These are phyloP conservation scores for Ditylenchus weischeri DNA, from an alignment of 2,888 invertebrate genomes.

Conservation along the genomic window DNA sequence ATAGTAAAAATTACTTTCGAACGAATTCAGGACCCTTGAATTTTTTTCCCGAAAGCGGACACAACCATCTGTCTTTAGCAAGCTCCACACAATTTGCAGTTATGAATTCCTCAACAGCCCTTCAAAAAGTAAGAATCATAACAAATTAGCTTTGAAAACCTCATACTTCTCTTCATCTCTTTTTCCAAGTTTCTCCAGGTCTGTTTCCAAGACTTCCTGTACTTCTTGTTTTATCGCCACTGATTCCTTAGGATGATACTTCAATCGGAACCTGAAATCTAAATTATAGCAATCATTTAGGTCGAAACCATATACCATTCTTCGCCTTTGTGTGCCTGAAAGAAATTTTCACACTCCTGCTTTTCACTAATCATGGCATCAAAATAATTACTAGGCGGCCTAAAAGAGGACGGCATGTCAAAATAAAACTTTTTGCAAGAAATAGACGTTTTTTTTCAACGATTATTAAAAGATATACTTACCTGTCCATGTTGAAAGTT, in stretches of 20 bases:
- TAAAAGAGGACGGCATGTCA: no score
- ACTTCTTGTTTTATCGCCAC: conserved; percentile 83
- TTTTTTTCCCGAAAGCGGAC: conserved; percentile 95
- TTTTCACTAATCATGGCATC: conserved; percentile 62
- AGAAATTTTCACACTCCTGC: conserved; percentile 95
- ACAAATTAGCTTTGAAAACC: background rate
- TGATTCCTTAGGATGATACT: conserved; percentile 96
- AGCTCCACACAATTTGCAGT: conserved; percentile 92
- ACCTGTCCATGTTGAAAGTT: conserved; percentile 2
- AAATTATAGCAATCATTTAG: background rate
- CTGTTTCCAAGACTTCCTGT: conserved; percentile 65
- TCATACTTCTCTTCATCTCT: conserved; percentile 70
- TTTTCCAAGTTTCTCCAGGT: conserved; percentile 74
- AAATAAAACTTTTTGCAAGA: no score
- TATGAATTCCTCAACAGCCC: conserved; percentile 89
- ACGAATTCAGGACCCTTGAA: conserved; percentile 98
- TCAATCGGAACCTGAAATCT: conserved; percentile 86
- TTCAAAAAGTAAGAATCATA: conserved; percentile 7
- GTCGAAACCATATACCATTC: conserved; percentile 75
- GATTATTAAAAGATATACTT: background rate
- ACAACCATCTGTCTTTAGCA: conserved; percentile 96
- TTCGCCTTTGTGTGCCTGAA: conserved; percentile 97
- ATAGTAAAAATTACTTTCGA: conserved; percentile 64
- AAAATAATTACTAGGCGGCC: no score
- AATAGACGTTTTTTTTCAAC: no score